Evolutionary conservation across 2,113 vertebrate species (phyloP), one percentile per base, ranked within the genome.

Genomic region (Rafetus swinhoei): DNA sequence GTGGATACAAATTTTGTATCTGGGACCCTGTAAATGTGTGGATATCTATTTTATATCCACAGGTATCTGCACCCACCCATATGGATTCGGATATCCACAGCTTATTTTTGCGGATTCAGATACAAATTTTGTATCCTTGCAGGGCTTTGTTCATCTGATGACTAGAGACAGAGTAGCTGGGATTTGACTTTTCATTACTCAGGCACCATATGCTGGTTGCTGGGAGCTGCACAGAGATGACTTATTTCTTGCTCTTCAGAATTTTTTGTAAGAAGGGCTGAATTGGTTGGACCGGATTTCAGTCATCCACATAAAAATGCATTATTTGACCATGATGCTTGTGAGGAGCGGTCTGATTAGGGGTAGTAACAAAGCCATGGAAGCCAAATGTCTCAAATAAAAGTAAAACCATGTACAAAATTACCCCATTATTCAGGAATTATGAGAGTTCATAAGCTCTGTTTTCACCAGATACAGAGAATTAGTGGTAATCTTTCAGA

Each of bases 161-260:
- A 9, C 10, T 3, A 54, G 53, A 54, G 53, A 54, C 14, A 56
- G 72, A 15, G 14, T 21, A 14, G n/a, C 7, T 88, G 85, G 39
- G 0, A 1, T 74, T 81, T 0, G 1, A 5, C 74, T 93, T 83
- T 79, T 39, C 53, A 0, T 18, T 15, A 27, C 0, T 2, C 32
- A 39, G 50, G 55, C 11, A n/a, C 57, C 25, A 1, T 29, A 2
- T 8, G 11, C 6, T 10, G n/a, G 21, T 92, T 69, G 29, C 29
- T 69, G 32, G 65, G 65, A 69, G 32, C n/a, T 69, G 62, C 62
- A 69, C 32, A 69, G 32, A n/a, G 62, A 15, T 69, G 55, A 65
- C 10, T 35, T 57, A 29, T 81, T 8, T 88, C 84, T 60, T 60
- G 25, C 87, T 88, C 62, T 90, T 89, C 1, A 1, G 5, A 76